Conservation (phyloP, 1,140 invertebrate genomes). For the Bombus haemorrhoidalis region DNA sequence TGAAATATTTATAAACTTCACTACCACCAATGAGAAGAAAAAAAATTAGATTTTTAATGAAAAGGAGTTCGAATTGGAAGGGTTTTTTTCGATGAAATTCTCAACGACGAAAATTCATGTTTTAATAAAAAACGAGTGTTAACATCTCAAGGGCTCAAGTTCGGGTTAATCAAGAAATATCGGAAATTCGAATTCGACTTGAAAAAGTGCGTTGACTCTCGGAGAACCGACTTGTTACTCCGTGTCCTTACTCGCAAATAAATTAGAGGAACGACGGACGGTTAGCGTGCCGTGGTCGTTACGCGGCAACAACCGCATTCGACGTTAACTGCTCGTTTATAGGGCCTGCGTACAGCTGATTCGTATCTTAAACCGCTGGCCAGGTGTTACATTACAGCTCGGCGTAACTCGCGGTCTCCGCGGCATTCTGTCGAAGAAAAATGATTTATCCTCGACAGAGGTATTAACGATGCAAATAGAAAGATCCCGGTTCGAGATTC, state of each 20-base stretch:
- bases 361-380: conserved; percentile 36
- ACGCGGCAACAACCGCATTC: conserved; percentile 29
- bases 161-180: too few species aligned
- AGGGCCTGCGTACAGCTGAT: conserved; percentile 34
- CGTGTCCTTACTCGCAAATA: background rate
- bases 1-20: background rate
- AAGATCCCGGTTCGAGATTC: conserved; percentile 24
- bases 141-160: too few species aligned
- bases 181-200: background rate
- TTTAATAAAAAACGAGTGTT: too few species aligned
- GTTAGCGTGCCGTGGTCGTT: conserved; percentile 5
- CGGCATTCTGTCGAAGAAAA: conserved; percentile 45
- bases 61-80: too few species aligned
- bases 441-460: conserved; percentile 38
- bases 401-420: conserved; percentile 40
- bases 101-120: too few species aligned
- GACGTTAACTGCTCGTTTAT: conserved; percentile 43
- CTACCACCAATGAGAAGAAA: too few species aligned
- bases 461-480: conserved; percentile 53
- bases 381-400: conserved; percentile 51
- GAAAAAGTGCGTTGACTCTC: too few species aligned
- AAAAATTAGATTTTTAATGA: too few species aligned
- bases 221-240: background rate
- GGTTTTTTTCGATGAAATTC: too few species aligned
- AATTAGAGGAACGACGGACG: conserved; percentile 1